These are phyloP conservation scores for Passerina amoena DNA, from an alignment of 2,113 vertebrate species.

Conservation along the genomic window DNA sequence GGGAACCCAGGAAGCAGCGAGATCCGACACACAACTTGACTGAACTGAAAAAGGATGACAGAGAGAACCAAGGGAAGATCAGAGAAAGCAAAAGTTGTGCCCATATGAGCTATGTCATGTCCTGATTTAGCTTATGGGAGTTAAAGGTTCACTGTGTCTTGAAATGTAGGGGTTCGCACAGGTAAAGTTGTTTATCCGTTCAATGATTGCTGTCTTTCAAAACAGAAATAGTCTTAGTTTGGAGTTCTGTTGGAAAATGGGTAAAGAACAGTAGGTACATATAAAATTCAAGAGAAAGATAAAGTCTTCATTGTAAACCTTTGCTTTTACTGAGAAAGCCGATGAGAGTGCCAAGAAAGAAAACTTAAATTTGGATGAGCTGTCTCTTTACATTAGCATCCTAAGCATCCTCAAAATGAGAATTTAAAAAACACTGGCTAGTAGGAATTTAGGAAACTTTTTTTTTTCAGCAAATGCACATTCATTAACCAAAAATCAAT, in stretches of 20 bases:
- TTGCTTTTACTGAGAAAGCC: not conserved
- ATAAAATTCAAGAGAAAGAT: not conserved
- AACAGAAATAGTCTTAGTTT: not conserved
- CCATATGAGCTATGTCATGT: not conserved
- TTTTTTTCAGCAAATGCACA: not conserved
- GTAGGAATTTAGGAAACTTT: not conserved
- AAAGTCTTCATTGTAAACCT: not conserved
- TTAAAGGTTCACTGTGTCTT: not conserved
- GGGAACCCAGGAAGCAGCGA: not conserved
- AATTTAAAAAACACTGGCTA: not conserved
- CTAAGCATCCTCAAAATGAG: not conserved
- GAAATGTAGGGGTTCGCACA: not conserved
- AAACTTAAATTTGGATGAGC: not conserved
- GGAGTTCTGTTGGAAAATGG: not conserved
- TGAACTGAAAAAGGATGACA: not conserved
- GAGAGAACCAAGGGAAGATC: not conserved
- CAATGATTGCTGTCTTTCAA: not conserved
- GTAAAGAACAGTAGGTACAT: not conserved
- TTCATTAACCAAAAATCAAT: not conserved
- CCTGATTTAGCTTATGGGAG: not conserved
- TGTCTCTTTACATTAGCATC: not conserved
- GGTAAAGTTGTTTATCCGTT: not conserved
- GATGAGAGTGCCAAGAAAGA: not conserved
- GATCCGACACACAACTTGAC: not conserved
- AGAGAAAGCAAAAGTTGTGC: not conserved